phyloP scores from a whole-genome alignment of 2,888 invertebrate genomes.

The Synanthedon myopaeformis region DNA sequence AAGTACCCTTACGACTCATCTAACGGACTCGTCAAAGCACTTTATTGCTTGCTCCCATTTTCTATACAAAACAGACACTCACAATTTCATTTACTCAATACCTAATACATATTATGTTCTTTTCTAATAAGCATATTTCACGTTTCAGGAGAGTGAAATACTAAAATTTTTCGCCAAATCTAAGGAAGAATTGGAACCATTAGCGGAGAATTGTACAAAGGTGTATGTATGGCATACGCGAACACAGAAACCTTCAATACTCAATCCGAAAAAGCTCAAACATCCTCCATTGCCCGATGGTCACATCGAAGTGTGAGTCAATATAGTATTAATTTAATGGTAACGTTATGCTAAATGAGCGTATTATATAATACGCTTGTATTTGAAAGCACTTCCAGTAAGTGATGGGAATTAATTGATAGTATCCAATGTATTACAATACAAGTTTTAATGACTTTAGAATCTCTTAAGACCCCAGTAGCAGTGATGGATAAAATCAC shows the following conservation, averaged over 20 bases:
- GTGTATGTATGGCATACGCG: constrained; percentile 99
- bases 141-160: constrained; percentile 81
- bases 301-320: constrained; percentile 52
- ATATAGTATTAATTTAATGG: background rate
- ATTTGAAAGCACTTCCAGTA: no score
- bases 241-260: constrained; percentile 87
- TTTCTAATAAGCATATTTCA: background rate
- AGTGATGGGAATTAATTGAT: no score
- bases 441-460: no score
- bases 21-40: no score
- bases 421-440: no score
- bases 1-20: no score
- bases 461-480: no score
- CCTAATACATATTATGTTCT: no score
- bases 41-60: no score
- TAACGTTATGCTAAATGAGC: background rate
- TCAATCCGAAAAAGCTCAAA: constrained; percentile 72
- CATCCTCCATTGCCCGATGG: constrained; percentile 43
- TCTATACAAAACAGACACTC: no score
- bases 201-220: constrained; percentile 91
- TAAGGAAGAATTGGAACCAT: constrained; percentile 85
- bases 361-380: background rate
- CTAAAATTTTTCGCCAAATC: constrained; percentile 76
- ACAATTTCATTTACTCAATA: no score
- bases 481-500: no score